Percentiles rank a stretch among this genome's conserved stretches.
These are phyloP conservation scores for Drosophila rubida DNA, from an alignment of 2,888 invertebrate species.

Conservation along the genomic window DNA sequence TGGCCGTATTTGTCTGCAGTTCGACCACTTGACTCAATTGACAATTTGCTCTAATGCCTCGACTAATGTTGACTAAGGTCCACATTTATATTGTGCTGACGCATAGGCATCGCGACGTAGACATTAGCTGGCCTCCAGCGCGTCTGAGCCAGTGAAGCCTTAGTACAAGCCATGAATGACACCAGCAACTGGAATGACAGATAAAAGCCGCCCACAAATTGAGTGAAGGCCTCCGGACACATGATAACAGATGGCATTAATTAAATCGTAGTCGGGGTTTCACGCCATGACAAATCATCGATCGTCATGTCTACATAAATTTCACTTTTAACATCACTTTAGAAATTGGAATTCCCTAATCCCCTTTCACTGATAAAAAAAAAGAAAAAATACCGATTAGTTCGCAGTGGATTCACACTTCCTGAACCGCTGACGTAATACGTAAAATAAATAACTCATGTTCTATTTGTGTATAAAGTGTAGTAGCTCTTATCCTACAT, in stretches of 20 bases:
- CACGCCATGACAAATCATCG: background rate
- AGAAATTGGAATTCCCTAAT: background rate
- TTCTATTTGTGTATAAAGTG: background rate
- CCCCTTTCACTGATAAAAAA: background rate
- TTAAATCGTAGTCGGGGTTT: constrained; percentile 1
- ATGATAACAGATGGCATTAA: constrained; percentile 4
- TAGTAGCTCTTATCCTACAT: background rate
- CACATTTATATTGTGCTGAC: constrained; percentile 60
- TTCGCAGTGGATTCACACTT: background rate
- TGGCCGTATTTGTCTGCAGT: background rate
- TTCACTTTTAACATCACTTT: background rate
- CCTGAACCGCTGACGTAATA: background rate
- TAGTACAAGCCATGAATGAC: background rate
- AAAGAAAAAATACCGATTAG: background rate
- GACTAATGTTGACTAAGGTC: constrained; percentile 72
- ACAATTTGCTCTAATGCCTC: constrained; percentile 25
- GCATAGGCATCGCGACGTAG: constrained; percentile 40
- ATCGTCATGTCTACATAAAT: background rate
- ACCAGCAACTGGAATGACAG: constrained; percentile 1
- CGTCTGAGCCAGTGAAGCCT: constrained; percentile 28
- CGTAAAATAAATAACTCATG: background rate
- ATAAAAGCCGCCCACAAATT: constrained; percentile 5
- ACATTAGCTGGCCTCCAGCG: constrained; percentile 28
- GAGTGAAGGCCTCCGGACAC: constrained; percentile 1
- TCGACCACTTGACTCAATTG: constrained; percentile 39